phyloP scores from a whole-genome alignment of 2,113 vertebrate genomes.

The Nothobranchius furzeri region DNA sequence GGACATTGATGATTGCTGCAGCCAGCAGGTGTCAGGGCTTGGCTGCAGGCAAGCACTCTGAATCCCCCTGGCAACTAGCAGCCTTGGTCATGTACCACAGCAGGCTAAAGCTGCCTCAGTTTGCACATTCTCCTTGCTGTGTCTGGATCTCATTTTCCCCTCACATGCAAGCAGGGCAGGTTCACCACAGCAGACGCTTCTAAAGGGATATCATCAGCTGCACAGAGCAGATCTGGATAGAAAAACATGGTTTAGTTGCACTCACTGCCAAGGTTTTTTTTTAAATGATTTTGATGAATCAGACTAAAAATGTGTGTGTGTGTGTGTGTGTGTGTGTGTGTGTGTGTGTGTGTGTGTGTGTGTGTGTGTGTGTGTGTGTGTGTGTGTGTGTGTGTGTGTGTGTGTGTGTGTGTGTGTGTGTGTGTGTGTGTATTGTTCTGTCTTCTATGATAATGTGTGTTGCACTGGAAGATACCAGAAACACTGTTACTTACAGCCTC shows the following conservation, averaged over 20 bases:
- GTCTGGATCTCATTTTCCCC: conserved; percentile 35
- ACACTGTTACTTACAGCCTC: neutral
- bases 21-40: conserved; percentile 49
- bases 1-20: conserved; percentile 55
- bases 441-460: neutral
- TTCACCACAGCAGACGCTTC: conserved; percentile 45
- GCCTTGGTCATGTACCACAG: conserved; percentile 54
- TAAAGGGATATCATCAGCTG: conserved; percentile 60
- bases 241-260: conserved; percentile 41
- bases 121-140: conserved; percentile 61
- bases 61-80: conserved; percentile 51
- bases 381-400: no score
- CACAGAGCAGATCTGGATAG: conserved; percentile 22
- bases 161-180: conserved; percentile 38
- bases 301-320: neutral
- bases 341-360: no score
- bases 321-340: no score
- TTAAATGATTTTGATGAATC: neutral
- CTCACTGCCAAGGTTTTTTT: neutral
- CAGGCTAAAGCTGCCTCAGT: conserved; percentile 46
- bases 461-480: neutral
- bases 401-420: no score
- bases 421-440: no score
- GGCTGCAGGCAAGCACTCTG: conserved; percentile 42
- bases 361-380: no score